Evolutionary conservation across 2,113 vertebrate genomes (phyloP).

Genomic region (Tragulus kanchil): DNA sequence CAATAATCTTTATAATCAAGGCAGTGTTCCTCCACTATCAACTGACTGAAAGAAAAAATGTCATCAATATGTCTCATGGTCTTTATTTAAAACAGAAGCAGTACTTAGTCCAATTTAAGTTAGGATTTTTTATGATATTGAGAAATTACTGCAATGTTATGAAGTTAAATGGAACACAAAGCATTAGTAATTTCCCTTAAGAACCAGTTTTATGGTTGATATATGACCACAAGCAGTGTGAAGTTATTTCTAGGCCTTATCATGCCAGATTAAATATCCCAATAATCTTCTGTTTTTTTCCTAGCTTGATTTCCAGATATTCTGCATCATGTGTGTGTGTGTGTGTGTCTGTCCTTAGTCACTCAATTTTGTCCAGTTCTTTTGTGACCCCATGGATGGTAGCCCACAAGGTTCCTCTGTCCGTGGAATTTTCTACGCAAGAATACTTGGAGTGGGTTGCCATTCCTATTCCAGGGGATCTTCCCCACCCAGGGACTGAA

Average conservation of each 20-base stretch:
- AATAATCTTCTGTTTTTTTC: background rate
- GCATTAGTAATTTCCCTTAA: background rate
- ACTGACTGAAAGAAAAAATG: background rate
- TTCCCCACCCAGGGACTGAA: background rate
- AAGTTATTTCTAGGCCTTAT: background rate
- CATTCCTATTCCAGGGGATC: background rate
- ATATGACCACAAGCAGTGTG: background rate
- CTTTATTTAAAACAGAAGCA: background rate
- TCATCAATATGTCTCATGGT: accelerated
- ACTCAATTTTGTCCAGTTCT: background rate
- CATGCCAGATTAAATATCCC: background rate
- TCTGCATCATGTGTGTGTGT: background rate
- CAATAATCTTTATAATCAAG: background rate
- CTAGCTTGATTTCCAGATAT: background rate
- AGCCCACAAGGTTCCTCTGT: background rate
- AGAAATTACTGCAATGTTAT: background rate
- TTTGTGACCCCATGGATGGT: background rate
- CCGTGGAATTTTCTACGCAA: background rate
- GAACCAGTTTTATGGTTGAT: background rate
- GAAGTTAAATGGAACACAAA: slow-evolving; percentile 2
- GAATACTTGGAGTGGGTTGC: background rate
- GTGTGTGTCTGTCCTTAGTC: background rate
- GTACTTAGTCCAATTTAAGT: background rate
- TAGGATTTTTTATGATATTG: background rate
- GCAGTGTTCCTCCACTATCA: background rate